Evolutionary conservation across 2,113 vertebrate species (phyloP).

Genomic region (Oenanthe oenanthe): DNA sequence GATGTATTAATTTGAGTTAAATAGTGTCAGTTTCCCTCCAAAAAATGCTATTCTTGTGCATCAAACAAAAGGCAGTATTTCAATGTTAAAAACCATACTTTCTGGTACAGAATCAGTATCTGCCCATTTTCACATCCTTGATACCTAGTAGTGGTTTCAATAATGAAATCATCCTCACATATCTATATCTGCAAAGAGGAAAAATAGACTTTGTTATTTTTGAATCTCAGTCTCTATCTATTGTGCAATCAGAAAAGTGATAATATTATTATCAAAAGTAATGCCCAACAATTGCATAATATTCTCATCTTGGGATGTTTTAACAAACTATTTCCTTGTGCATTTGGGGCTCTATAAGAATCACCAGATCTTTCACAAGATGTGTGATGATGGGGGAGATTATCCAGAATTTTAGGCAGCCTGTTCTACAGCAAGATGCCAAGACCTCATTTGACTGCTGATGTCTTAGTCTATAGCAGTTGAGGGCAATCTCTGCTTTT

Average conservation of each 20-base stretch:
- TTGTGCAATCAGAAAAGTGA: constrained; percentile 58
- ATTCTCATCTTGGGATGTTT: not conserved
- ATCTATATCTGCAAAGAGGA: not conserved
- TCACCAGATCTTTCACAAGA: not conserved
- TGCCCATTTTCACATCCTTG: not conserved
- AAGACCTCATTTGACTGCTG: constrained; percentile 9
- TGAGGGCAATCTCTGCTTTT: constrained; percentile 44
- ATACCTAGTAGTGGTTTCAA: not conserved
- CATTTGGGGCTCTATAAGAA: not conserved
- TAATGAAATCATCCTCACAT: not conserved
- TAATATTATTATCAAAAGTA: constrained; percentile 52
- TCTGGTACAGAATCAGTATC: not conserved
- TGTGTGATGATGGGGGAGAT: not conserved
- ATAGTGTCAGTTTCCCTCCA: not conserved
- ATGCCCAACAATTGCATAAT: constrained; percentile 50
- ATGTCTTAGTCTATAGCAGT: not conserved
- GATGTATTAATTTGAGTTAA: not conserved
- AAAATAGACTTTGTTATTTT: constrained; percentile 42
- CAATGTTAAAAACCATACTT: not conserved
- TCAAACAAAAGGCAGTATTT: not conserved
- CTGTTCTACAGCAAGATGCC: not conserved
- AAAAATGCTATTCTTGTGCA: not conserved
- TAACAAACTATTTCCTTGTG: not conserved
- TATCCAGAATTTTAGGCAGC: not conserved
- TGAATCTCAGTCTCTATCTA: constrained; percentile 28